phyloP scores from a whole-genome alignment of 2,113 vertebrate species.

The Cacatua alba region DNA sequence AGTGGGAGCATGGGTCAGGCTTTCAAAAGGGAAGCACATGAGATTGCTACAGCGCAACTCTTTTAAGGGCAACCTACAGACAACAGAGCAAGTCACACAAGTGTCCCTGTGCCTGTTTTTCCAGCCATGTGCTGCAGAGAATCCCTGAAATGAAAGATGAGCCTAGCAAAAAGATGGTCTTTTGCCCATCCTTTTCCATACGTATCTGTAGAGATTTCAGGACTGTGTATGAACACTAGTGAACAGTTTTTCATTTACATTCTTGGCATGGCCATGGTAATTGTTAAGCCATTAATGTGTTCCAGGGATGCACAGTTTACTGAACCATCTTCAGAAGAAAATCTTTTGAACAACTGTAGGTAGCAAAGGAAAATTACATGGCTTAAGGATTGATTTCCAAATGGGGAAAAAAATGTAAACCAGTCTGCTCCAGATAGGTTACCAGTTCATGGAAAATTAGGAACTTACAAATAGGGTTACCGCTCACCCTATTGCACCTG shows the following conservation, averaged over 20 bases:
- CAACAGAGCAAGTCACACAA: accelerated
- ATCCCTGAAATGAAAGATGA: neutral
- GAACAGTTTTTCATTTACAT: neutral
- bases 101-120: neutral
- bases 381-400: neutral
- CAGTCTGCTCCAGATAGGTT: neutral
- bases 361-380: neutral
- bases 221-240: neutral
- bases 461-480: neutral
- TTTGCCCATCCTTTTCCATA: neutral
- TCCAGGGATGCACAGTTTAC: neutral
- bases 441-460: neutral
- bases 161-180: neutral
- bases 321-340: neutral
- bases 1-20: neutral
- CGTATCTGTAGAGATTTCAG: accelerated
- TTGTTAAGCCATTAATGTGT: neutral
- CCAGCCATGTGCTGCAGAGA: neutral
- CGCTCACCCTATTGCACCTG: neutral
- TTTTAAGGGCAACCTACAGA: neutral
- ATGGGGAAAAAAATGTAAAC: neutral
- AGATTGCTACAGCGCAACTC: neutral
- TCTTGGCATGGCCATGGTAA: neutral
- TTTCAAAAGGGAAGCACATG: neutral
- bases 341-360: neutral